Conservation (phyloP, 2,113 vertebrate genomes). For the Mus musculus region DNA sequence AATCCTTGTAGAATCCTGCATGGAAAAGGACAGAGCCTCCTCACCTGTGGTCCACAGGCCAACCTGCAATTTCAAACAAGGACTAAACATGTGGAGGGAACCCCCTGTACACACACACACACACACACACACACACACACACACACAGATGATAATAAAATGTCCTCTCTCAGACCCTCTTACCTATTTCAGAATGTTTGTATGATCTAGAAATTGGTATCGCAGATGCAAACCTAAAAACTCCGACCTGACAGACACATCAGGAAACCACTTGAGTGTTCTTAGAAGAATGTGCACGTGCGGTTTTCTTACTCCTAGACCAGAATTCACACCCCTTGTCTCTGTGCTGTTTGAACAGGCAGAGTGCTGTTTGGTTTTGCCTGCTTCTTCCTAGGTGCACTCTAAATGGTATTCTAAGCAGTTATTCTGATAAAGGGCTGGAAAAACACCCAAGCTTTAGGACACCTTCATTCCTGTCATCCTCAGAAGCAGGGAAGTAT, state of each 20-base stretch:
- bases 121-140: too few species aligned
- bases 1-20: not conserved
- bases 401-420: not conserved
- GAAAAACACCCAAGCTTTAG: not conserved
- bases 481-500: not conserved
- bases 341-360: not conserved
- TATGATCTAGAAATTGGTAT: not conserved
- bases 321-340: slow-evolving; percentile 43
- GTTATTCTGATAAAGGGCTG: not conserved
- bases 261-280: slow-evolving; percentile 72
- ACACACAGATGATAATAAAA: not conserved
- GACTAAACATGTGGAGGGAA: accelerated
- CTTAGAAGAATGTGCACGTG: slow-evolving; percentile 60
- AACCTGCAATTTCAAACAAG: not conserved
- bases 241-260: slow-evolving; percentile 29
- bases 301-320: slow-evolving; percentile 49
- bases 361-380: not conserved
- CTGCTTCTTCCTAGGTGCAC: not conserved
- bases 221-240: slow-evolving; percentile 56
- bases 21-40: not conserved
- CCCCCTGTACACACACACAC: too few species aligned
- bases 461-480: not conserved
- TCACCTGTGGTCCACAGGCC: accelerated
- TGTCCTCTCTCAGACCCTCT: not conserved
- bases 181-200: not conserved